Conservation (phyloP, 92 coral and sea anemone genomes). For the Phenganax subtilis region DNA sequence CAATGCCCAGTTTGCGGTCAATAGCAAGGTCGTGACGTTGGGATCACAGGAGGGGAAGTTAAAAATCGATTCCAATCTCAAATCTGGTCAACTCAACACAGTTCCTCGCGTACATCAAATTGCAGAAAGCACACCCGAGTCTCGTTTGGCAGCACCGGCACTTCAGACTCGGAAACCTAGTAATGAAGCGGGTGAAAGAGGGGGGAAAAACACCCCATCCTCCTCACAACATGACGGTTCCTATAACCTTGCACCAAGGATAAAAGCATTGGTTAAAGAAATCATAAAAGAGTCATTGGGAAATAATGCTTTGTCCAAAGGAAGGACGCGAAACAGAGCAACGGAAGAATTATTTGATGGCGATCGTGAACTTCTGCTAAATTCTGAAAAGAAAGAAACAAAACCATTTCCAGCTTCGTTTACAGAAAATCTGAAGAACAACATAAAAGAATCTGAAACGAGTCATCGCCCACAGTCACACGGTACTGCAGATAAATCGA, state of each 20-base stretch:
- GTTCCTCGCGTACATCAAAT: constrained; percentile 2
- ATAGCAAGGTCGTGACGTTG: constrained; percentile 4
- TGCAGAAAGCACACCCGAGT: not conserved
- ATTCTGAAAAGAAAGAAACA: constrained; percentile 29
- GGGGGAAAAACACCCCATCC: not conserved
- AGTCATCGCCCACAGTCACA: constrained; percentile 6
- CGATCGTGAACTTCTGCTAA: constrained; percentile 15
- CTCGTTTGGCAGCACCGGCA: not conserved
- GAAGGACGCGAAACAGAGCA: not conserved
- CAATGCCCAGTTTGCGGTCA: not conserved
- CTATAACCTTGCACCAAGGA: not conserved
- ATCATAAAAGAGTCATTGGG: not conserved
- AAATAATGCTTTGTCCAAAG: not conserved
- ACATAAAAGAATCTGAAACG: not conserved
- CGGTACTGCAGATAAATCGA: constrained; percentile 6
- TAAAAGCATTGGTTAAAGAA: not conserved
- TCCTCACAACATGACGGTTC: not conserved
- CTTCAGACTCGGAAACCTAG: not conserved
- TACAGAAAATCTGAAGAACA: not conserved
- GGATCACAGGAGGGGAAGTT: not conserved
- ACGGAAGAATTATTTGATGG: constrained; percentile 26
- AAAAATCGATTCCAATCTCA: not conserved
- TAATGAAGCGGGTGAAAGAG: not conserved
- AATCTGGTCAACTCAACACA: not conserved
- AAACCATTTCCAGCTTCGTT: constrained; percentile 3